A percentile compares a stretch with the other conserved stretches of the same genome.
phyloP scores from a whole-genome alignment of 1,140 invertebrate genomes.

The Drosophila gunungcola region DNA sequence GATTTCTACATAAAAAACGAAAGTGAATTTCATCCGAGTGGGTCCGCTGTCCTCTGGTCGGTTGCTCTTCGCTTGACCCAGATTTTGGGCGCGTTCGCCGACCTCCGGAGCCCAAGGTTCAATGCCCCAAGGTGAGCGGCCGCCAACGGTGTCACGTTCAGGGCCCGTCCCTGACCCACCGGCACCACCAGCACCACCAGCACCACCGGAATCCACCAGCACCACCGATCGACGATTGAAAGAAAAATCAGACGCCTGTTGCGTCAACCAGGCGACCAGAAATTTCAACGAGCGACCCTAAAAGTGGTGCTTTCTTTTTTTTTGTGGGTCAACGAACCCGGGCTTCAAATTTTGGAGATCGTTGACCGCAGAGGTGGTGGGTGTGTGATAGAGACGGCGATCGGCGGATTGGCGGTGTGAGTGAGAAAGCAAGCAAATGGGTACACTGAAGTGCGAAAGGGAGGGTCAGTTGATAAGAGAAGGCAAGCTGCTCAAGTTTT shows the following conservation, averaged over 20 bases:
- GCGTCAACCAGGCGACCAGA: constrained; percentile 53
- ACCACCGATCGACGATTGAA: constrained; percentile 54
- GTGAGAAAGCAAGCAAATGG: constrained; percentile 1
- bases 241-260: constrained; percentile 75
- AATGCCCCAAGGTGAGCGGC: constrained; percentile 57
- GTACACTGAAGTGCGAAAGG: not conserved
- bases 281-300: constrained; percentile 9
- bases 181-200: not conserved
- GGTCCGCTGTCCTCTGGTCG: not conserved
- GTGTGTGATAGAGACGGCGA: not conserved
- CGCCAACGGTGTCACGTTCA: constrained; percentile 72
- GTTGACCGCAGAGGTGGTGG: constrained; percentile 40
- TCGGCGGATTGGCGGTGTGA: not conserved
- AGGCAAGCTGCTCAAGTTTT: not conserved
- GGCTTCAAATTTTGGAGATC: constrained; percentile 57
- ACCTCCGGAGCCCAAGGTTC: constrained; percentile 58
- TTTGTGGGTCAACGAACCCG: constrained; percentile 58
- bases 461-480: not conserved
- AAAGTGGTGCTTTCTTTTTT: constrained; percentile 45
- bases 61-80: constrained; percentile 54
- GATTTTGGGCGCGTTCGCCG: constrained; percentile 38
- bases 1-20: constrained; percentile 83
- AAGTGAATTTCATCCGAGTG: constrained; percentile 54
- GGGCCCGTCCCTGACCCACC: constrained; percentile 71
- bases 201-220: not conserved